Evolutionary conservation across 2,888 invertebrate species (phyloP), one percentile per base, ranked within the genome.

Genomic region (Silvanus unidentatus): DNA sequence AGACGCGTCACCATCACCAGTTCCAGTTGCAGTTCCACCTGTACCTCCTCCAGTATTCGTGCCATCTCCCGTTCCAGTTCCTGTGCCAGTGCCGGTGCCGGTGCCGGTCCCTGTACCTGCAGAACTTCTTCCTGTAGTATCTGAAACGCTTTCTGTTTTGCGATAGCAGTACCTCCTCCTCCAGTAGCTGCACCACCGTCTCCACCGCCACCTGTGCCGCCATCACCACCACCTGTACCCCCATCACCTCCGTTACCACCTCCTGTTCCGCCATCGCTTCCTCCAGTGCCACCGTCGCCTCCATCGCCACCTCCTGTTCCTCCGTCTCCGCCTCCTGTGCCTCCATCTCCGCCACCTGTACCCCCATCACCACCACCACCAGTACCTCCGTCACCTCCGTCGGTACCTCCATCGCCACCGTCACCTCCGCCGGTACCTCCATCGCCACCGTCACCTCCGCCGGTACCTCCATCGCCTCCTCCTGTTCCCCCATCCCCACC

Each of bases 1-100:
- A 36, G 49, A 35, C 10, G 35, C 38, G 15, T 37, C 45, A 9
- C 22, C 43, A n/a, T 46, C 51, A 9, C 43, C 43, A 1, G 29
- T 43, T 12, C 41, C 47, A 13, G 45, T 42, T 15, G 38, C 51
- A 11, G 35, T 35, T 16, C 39, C 49, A 22, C 34, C 42, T 27
- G 40, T 37, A 15, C 45, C 16, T 37, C 37, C 37, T 4, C 37
- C 37, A 37, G 37, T 37, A 10, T 39, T 39, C 3, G 43, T 44
- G 2, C 40, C 44, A 3, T 37, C 36, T 29, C 41, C 44, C 8
- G 41, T 34, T 22, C 41, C 44, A 42, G 16, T 27, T 13, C 40
- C 41, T 14, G 40, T 44, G 5, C 32, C 10, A 12, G 13, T 32
- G n/a, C 32, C 51, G 29, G 16, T 48, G 34, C 43, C 50, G 2